Conservation (phyloP, 35 echinoderm and acorn worm species). For the Apostichopus parvimensis region DNA sequence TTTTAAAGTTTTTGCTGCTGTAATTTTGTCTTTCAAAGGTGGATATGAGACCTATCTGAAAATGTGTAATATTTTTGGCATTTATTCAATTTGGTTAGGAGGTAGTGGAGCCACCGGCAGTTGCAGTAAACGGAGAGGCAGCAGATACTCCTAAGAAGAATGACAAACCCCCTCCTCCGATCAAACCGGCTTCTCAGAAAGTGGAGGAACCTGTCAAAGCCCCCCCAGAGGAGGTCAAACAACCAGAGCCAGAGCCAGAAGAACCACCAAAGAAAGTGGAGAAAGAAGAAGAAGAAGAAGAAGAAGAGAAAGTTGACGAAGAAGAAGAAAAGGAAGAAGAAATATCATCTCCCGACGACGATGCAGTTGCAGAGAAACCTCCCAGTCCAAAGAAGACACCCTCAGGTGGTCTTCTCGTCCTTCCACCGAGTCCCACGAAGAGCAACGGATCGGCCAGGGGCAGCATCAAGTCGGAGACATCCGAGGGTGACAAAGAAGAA, state of each 20-base stretch:
- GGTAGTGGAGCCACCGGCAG: neutral
- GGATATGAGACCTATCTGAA: neutral
- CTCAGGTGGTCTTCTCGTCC: neutral
- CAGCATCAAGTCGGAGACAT: constrained; percentile 20
- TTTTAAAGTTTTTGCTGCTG: neutral
- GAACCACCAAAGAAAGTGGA: neutral
- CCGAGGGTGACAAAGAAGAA: neutral
- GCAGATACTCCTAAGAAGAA: constrained; percentile 12
- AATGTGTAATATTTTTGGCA: neutral
- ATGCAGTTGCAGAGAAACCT: neutral
- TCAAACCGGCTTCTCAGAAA: neutral
- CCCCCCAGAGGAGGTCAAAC: neutral
- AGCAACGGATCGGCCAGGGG: neutral
- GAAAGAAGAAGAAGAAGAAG: neutral
- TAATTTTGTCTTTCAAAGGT: neutral
- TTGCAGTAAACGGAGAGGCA: no score
- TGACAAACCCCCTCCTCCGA: constrained; percentile 2
- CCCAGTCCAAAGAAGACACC: constrained; percentile 26
- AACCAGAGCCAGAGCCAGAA: neutral
- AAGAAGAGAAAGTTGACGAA: neutral
- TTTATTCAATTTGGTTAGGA: neutral
- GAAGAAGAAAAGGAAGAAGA: neutral
- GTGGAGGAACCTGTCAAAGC: neutral
- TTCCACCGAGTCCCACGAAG: constrained; percentile 33
- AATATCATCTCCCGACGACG: neutral